Percentiles rank a stretch among this genome's conserved stretches.
These are phyloP conservation scores for Standfussiana lucernea DNA, from an alignment of 2,888 invertebrate genomes.

Conservation along the genomic window DNA sequence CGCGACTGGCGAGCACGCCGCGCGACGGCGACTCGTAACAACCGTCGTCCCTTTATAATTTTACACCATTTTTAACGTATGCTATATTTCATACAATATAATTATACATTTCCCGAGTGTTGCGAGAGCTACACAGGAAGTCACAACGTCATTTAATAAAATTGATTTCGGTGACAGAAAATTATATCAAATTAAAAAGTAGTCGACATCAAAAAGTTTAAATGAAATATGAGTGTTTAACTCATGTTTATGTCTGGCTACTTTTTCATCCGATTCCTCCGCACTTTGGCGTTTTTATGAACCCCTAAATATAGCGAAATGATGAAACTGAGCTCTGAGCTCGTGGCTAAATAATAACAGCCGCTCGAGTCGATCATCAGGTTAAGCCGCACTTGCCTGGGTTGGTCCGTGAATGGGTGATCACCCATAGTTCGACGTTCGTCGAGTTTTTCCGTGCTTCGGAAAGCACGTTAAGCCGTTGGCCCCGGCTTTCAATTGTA, in stretches of 20 bases:
- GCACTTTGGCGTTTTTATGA: conserved; percentile 28
- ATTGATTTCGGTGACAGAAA: conserved; percentile 56
- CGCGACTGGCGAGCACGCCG: background rate
- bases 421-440: too few species aligned
- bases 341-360: too few species aligned
- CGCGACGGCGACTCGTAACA: conserved; percentile 4
- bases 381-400: too few species aligned
- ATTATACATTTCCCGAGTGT: conserved; percentile 38
- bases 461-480: too few species aligned
- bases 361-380: too few species aligned
- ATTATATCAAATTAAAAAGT: conserved; percentile 43
- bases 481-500: too few species aligned
- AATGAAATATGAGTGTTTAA: conserved; percentile 33
- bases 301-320: conserved; percentile 23
- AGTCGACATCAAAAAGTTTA: conserved; percentile 51
- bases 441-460: too few species aligned
- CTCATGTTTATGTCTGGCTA: conserved; percentile 32
- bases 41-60: conserved; percentile 44
- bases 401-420: too few species aligned
- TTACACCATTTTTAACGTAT: conserved; percentile 21
- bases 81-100: conserved; percentile 37
- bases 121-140: conserved; percentile 55
- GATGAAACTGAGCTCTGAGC: conserved; percentile 14
- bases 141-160: conserved; percentile 51
- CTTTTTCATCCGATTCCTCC: conserved; percentile 39